A percentile compares a stretch with the other conserved stretches of the same genome.
Evolutionary conservation across 1,140 invertebrate genomes (phyloP).

Genomic region (Cyclargus thomasi): DNA sequence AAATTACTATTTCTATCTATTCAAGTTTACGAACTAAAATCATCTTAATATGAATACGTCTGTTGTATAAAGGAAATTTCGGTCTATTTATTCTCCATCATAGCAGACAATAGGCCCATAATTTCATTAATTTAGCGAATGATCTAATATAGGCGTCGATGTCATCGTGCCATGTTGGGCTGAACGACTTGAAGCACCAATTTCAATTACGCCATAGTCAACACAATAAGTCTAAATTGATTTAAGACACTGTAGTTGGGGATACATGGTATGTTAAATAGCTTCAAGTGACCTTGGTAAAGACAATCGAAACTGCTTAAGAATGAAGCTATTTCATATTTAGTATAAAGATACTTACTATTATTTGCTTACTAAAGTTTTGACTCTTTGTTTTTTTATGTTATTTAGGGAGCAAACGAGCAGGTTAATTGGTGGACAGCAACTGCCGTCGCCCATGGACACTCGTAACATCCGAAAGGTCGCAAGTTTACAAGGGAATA

Average conservation of each 20-base stretch:
- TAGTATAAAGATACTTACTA: too few species aligned
- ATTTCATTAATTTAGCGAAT: constrained; percentile 10
- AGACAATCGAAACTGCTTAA: not conserved
- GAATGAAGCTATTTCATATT: too few species aligned
- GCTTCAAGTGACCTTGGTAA: not conserved
- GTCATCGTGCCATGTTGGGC: constrained; percentile 8
- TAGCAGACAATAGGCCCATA: constrained; percentile 6
- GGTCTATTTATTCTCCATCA: not conserved
- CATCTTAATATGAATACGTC: not conserved
- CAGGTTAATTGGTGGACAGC: too few species aligned
- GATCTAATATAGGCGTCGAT: not conserved
- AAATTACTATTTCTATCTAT: too few species aligned
- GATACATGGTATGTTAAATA: constrained; percentile 17
- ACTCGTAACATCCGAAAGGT: too few species aligned
- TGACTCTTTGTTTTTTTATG: too few species aligned
- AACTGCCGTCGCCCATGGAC: too few species aligned
- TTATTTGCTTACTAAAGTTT: too few species aligned
- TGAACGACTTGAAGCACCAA: constrained; percentile 15
- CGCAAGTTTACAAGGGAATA: too few species aligned
- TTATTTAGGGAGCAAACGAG: too few species aligned
- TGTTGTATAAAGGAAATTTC: constrained; percentile 11
- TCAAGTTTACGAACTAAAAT: not conserved
- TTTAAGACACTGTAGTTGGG: constrained; percentile 40
- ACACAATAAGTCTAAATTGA: constrained; percentile 52
- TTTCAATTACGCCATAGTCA: constrained; percentile 39